Conservation (phyloP, 2,888 invertebrate species). For the Tridacna crocea region DNA sequence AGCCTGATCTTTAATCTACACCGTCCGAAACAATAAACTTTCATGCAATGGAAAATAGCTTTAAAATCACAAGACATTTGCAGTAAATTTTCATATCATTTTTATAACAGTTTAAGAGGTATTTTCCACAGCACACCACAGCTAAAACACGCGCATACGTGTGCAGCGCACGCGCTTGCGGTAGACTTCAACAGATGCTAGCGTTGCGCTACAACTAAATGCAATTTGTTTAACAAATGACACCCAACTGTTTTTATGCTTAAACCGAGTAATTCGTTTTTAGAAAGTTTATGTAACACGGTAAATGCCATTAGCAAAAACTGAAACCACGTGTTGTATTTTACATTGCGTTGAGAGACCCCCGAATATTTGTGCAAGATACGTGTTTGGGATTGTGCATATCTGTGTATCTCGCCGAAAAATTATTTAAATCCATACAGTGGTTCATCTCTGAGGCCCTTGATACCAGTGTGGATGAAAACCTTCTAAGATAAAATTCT, state of each 20-base stretch:
- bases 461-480: too few relatives aligned
- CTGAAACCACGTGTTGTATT: slow-evolving; percentile 44
- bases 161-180: slow-evolving; percentile 23
- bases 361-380: background rate
- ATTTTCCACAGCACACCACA: background rate
- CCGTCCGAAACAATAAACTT: too few relatives aligned
- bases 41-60: too few relatives aligned
- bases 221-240: slow-evolving; percentile 44
- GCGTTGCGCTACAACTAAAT: slow-evolving; percentile 18
- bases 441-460: too few relatives aligned
- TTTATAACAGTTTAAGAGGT: slow-evolving; percentile 1
- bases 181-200: slow-evolving; percentile 34
- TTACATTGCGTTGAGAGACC: background rate
- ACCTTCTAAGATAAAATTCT: too few relatives aligned
- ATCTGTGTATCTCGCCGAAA: too few relatives aligned
- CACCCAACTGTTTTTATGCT: slow-evolving; percentile 37
- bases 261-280: slow-evolving; percentile 16
- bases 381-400: too few relatives aligned
- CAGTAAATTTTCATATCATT: slow-evolving; percentile 11
- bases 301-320: slow-evolving; percentile 56
- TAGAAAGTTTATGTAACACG: slow-evolving; percentile 43
- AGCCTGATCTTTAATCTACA: too few relatives aligned
- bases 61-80: too few relatives aligned
- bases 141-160: slow-evolving; percentile 13
- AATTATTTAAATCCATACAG: too few relatives aligned